A percentile compares a stretch with the other conserved stretches of the same genome.
Conservation (phyloP, 2,797 vertebrate genomes). For the Periparus ater region DNA sequence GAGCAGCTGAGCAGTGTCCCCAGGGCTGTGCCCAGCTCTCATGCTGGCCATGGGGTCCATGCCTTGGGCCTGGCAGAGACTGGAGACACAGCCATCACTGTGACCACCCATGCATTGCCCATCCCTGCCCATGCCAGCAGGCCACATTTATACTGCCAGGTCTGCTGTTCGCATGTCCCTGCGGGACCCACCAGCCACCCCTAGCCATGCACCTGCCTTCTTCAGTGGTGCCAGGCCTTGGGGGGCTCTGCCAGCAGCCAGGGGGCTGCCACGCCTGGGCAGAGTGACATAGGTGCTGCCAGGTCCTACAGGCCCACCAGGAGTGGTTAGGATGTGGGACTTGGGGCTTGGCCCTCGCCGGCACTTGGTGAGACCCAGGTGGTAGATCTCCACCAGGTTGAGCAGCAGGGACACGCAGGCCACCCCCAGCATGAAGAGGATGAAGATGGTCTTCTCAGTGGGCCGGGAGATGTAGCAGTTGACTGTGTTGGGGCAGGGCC, state of each 20-base stretch:
- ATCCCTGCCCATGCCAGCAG: neutral
- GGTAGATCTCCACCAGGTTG: constrained; percentile 88
- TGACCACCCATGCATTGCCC: neutral
- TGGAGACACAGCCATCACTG: neutral
- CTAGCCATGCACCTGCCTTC: neutral
- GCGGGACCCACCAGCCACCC: neutral
- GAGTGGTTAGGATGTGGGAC: neutral
- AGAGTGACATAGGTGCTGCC: neutral
- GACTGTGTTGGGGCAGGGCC: constrained; percentile 87
- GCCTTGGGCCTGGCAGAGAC: neutral
- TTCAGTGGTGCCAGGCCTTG: constrained; percentile 9
- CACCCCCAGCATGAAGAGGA: constrained; percentile 88
- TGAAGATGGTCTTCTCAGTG: constrained; percentile 90
- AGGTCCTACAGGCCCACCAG: neutral
- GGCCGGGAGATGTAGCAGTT: constrained; percentile 91
- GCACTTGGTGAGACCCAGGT: constrained; percentile 86
- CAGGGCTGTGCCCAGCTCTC: neutral
- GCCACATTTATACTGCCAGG: neutral
- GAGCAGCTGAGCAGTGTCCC: neutral
- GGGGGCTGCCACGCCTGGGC: constrained; percentile 46
- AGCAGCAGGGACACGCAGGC: constrained; percentile 87
- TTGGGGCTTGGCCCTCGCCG: constrained; percentile 75
- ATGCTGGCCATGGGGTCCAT: fast-evolving
- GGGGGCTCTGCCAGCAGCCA: constrained; percentile 71
- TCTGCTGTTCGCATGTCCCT: neutral